These are phyloP conservation scores for Catalaphyllia jardinei DNA, from an alignment of 64 coral and sea anemone species.

Conservation along the genomic window DNA sequence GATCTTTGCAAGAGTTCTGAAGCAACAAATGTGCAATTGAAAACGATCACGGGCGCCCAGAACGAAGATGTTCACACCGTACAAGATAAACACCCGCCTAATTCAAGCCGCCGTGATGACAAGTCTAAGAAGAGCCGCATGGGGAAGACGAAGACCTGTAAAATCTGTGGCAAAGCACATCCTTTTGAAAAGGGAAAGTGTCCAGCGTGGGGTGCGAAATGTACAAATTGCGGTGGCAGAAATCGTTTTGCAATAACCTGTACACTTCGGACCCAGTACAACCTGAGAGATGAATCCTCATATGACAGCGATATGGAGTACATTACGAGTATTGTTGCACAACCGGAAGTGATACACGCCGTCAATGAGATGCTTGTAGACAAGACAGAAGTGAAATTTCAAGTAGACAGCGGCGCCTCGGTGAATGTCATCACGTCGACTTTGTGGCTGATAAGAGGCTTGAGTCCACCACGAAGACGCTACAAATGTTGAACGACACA, in stretches of 20 bases:
- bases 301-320: slow-evolving; percentile 20
- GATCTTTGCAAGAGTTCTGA: too few species aligned
- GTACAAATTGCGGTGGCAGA: slow-evolving; percentile 25
- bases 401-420: too few species aligned
- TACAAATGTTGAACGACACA: slow-evolving; percentile 33
- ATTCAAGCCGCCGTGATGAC: background rate
- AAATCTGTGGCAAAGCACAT: slow-evolving; percentile 18
- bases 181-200: background rate
- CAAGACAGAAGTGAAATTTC: too few species aligned
- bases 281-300: background rate
- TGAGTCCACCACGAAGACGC: background rate
- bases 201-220: slow-evolving; percentile 21
- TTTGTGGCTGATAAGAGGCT: background rate
- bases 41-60: background rate
- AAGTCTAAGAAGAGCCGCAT: background rate
- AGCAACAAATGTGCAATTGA: slow-evolving; percentile 40
- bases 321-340: slow-evolving; percentile 7
- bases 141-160: background rate
- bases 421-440: slow-evolving; percentile 7
- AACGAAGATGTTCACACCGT: background rate
- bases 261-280: background rate
- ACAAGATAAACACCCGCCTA: background rate
- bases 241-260: slow-evolving; percentile 15
- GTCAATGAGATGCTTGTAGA: too few species aligned
- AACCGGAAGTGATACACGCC: slow-evolving; percentile 14